phyloP scores from a whole-genome alignment of 2,797 vertebrate species.

The Cephalopachus bancanus region DNA sequence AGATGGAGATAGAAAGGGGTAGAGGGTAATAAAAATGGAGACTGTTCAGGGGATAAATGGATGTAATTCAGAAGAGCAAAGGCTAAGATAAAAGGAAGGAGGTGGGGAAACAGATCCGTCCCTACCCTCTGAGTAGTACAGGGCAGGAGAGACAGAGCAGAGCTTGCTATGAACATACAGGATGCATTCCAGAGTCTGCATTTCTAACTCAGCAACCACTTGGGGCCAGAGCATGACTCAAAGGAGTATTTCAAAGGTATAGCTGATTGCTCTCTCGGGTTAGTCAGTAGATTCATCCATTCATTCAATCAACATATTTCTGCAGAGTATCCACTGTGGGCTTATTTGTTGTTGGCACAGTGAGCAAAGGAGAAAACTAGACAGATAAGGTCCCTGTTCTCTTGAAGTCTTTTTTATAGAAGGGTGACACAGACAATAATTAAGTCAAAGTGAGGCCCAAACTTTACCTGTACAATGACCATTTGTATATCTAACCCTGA shows the following conservation, averaged over 20 bases:
- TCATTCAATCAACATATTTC: not conserved
- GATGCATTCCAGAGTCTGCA: not conserved
- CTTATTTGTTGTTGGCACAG: not conserved
- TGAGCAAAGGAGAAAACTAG: not conserved
- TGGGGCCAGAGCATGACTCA: not conserved
- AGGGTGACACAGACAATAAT: not conserved
- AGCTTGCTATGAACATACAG: too few species aligned
- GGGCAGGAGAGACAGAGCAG: not conserved
- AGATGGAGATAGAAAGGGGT: not conserved
- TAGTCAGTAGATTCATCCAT: not conserved
- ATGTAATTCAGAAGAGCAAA: not conserved
- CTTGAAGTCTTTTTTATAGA: not conserved
- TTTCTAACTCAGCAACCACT: not conserved
- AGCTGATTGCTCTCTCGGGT: not conserved
- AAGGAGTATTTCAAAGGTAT: not conserved
- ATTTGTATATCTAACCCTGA: too few species aligned
- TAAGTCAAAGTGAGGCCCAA: not conserved
- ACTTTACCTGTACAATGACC: too few species aligned
- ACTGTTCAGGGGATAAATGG: not conserved
- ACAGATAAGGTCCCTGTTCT: not conserved
- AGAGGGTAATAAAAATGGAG: not conserved
- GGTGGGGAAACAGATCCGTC: not conserved
- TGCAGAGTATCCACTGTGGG: not conserved
- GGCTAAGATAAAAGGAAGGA: not conserved
- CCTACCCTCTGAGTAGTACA: not conserved